Conservation (phyloP, 2,113 vertebrate genomes). For the Rhabdomys dilectus region DNA sequence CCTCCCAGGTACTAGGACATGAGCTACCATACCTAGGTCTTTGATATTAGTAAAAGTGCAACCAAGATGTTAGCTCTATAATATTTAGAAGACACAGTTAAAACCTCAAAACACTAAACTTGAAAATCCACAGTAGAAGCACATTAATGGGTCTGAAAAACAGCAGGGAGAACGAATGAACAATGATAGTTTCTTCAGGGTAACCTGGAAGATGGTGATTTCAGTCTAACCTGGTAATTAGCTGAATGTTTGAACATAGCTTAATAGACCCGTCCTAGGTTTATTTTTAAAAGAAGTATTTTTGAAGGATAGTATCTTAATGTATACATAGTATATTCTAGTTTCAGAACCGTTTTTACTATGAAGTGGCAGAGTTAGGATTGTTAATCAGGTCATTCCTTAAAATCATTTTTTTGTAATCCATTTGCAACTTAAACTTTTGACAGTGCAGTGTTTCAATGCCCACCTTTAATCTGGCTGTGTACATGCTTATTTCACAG, state of each 20-base stretch:
- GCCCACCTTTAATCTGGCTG: neutral
- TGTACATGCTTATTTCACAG: conserved; percentile 33
- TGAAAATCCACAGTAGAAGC: conserved; percentile 24
- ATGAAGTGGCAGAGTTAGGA: conserved; percentile 19
- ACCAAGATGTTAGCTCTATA: conserved; percentile 31
- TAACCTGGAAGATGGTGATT: neutral
- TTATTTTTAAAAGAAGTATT: conserved; percentile 43
- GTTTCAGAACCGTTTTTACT: conserved; percentile 26
- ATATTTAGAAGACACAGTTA: neutral
- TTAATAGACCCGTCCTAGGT: conserved; percentile 6
- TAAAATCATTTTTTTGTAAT: conserved; percentile 46
- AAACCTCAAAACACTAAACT: conserved; percentile 52
- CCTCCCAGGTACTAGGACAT: neutral
- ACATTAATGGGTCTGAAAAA: neutral
- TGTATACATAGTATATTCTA: neutral
- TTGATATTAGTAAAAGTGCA: conserved; percentile 13
- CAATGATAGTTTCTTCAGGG: neutral
- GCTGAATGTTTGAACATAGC: neutral
- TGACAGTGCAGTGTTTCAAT: conserved; percentile 31
- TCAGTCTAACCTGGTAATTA: neutral
- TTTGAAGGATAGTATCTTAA: conserved; percentile 20
- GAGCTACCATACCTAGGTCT: neutral
- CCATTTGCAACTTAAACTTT: neutral
- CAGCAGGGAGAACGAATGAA: neutral
- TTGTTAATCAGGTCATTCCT: conserved; percentile 35